Evolutionary conservation across 2,888 invertebrate genomes (phyloP).

Genomic region (Eilema sororculum): DNA sequence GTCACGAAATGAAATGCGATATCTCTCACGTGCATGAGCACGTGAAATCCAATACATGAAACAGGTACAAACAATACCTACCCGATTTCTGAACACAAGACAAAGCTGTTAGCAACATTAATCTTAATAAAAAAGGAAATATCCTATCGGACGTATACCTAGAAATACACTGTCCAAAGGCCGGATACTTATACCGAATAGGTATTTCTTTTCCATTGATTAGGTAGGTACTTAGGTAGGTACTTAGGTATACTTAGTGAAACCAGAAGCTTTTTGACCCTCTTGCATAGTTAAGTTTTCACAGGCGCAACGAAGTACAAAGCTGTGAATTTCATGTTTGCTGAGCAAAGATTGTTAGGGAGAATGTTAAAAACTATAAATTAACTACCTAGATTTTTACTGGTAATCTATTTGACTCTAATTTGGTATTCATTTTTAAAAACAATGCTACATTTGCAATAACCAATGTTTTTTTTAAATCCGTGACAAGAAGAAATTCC

Average conservation of each 20-base stretch:
- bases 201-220: too few relatives aligned
- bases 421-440: neutral
- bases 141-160: too few relatives aligned
- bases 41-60: neutral
- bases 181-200: too few relatives aligned
- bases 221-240: too few relatives aligned
- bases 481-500: neutral
- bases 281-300: too few relatives aligned
- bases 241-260: too few relatives aligned
- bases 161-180: neutral
- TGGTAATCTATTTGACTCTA: neutral
- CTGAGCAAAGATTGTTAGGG: neutral
- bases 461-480: too few relatives aligned
- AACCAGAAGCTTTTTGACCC: too few relatives aligned
- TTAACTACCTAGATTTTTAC: neutral
- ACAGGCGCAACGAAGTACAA: too few relatives aligned
- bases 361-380: neutral
- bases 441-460: too few relatives aligned
- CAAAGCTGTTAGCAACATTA: neutral
- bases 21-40: neutral
- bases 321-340: too few relatives aligned
- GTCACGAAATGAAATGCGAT: neutral
- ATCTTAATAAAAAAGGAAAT: neutral
- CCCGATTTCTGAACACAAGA: neutral
- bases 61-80: too few relatives aligned